A percentile compares a stretch with the other conserved stretches of the same genome.
These are phyloP conservation scores for Brenthis daphne DNA, from an alignment of 2,888 invertebrate genomes.

Conservation along the genomic window DNA sequence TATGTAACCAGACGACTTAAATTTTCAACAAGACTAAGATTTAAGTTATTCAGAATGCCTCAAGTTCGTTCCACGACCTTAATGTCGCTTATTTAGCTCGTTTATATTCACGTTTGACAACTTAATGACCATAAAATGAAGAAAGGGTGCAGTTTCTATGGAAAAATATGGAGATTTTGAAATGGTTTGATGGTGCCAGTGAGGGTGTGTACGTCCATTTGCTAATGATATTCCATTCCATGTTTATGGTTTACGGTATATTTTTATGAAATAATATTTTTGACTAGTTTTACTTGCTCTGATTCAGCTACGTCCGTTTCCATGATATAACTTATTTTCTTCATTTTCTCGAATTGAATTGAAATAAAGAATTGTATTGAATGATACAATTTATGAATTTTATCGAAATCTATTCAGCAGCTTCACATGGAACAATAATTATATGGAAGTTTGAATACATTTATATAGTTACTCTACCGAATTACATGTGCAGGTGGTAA, in stretches of 20 bases:
- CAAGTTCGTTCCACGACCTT: neutral
- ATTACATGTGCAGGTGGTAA: no score
- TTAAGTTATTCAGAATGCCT: constrained; percentile 3
- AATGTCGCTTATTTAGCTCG: constrained; percentile 5
- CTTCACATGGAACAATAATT: no score
- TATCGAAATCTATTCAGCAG: no score
- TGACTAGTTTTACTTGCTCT: no score
- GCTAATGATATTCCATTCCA: constrained; percentile 14
- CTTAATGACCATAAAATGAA: constrained; percentile 10
- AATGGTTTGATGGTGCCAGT: constrained; percentile 1
- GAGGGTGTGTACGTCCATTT: constrained; percentile 13
- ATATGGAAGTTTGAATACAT: no score
- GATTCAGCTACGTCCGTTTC: no score
- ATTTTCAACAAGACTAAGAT: constrained; percentile 1
- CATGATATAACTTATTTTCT: no score
- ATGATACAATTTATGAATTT: no score
- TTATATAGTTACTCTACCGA: no score
- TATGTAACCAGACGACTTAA: neutral
- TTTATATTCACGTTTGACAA: constrained; percentile 12
- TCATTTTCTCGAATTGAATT: no score
- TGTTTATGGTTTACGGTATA: neutral
- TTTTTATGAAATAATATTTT: no score
- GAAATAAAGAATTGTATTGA: no score
- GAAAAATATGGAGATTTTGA: constrained; percentile 7
- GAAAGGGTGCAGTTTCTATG: constrained; percentile 16